phyloP scores from a whole-genome alignment of 1,140 invertebrate genomes.

The Micrasema longulum region DNA sequence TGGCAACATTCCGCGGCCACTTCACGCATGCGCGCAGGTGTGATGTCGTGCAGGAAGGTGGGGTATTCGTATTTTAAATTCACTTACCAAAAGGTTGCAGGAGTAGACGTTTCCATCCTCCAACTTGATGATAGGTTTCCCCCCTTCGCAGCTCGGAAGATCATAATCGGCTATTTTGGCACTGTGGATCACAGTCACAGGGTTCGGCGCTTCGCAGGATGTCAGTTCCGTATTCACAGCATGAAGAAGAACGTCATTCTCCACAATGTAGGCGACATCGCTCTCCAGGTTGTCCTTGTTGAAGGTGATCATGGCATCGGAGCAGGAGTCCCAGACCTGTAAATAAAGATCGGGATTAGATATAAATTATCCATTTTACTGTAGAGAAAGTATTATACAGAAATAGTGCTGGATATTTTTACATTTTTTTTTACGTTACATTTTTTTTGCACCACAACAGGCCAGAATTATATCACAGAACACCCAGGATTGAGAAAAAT shows the following conservation, averaged over 20 bases:
- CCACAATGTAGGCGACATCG: conserved; percentile 91
- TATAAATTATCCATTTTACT: too few relatives aligned
- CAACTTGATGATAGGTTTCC: conserved; percentile 45
- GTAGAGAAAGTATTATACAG: too few relatives aligned
- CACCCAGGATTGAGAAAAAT: too few relatives aligned
- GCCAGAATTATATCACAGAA: too few relatives aligned
- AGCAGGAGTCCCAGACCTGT: conserved; percentile 92
- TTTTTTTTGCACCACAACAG: too few relatives aligned
- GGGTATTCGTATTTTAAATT: too few relatives aligned
- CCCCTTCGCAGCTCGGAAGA: conserved; percentile 59
- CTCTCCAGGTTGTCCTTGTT: conserved; percentile 78
- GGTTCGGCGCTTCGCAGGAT: conserved; percentile 50
- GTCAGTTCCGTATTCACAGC: conserved; percentile 71
- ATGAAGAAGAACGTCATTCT: conserved; percentile 89
- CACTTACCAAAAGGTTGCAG: conserved; percentile 73
- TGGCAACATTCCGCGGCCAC: too few relatives aligned
- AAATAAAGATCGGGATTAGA: conserved; percentile 51
- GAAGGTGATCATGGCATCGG: conserved; percentile 89
- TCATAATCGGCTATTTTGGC: conserved; percentile 68
- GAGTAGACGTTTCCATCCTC: conserved; percentile 60
- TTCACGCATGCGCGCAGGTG: too few relatives aligned
- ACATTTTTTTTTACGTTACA: too few relatives aligned
- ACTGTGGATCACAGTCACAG: conserved; percentile 65
- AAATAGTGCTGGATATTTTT: too few relatives aligned
- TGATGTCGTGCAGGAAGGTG: too few relatives aligned